Evolutionary conservation across 1,140 invertebrate species (phyloP).

Genomic region (Papilio machaon): DNA sequence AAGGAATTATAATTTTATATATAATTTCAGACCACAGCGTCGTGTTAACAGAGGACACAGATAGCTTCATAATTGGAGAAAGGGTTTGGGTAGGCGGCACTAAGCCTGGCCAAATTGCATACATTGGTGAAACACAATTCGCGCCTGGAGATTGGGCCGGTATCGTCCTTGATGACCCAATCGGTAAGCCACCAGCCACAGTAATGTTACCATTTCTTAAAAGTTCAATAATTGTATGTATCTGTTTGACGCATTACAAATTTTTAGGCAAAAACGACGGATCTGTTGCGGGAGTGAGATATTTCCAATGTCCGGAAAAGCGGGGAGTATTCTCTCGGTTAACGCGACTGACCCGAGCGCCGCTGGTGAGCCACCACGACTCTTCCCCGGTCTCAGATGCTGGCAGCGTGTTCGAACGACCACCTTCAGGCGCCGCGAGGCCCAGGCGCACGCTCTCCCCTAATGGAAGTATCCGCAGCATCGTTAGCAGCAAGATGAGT

Average conservation of each 20-base stretch:
- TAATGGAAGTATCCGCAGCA: slow-evolving; percentile 78
- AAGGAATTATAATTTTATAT: slow-evolving; percentile 43
- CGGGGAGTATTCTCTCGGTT: slow-evolving; percentile 96
- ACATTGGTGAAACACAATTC: slow-evolving; percentile 98
- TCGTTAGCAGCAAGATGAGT: slow-evolving; percentile 82
- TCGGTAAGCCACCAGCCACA: slow-evolving; percentile 83
- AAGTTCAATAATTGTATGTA: background rate
- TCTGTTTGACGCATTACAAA: background rate
- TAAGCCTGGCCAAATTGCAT: slow-evolving; percentile 97
- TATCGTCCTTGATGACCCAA: slow-evolving; percentile 96
- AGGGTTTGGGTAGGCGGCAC: slow-evolving; percentile 97
- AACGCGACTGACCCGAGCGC: slow-evolving; percentile 91
- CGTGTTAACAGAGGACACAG: slow-evolving; percentile 93
- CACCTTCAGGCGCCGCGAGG: slow-evolving; percentile 68
- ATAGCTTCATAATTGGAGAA: slow-evolving; percentile 98
- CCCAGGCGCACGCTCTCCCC: slow-evolving; percentile 75
- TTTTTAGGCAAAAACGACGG: slow-evolving; percentile 97
- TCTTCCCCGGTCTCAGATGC: slow-evolving; percentile 75
- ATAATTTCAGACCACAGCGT: slow-evolving; percentile 88
- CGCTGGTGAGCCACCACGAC: slow-evolving; percentile 80
- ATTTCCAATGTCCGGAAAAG: slow-evolving; percentile 97
- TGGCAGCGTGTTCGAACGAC: slow-evolving; percentile 74
- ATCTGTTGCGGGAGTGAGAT: slow-evolving; percentile 94
- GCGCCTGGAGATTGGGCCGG: slow-evolving; percentile 98
- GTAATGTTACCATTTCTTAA: background rate